Base-by-base conservation (phyloP, 2,113 vertebrate species). In the Gallinago media region DNA sequence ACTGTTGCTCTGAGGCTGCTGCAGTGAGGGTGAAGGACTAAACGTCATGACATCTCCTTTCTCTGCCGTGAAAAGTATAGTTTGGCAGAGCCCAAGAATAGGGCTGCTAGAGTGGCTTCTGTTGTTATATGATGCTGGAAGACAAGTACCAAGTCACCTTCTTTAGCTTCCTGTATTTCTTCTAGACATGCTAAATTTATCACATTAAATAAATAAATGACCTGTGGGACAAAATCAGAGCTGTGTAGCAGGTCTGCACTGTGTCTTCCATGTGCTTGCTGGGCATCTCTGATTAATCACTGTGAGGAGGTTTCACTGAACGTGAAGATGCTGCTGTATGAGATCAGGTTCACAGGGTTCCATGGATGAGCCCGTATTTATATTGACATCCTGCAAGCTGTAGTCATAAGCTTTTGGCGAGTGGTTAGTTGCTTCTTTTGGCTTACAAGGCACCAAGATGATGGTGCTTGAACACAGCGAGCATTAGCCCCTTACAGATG, bases 381-480 rank as follows among this genome's bases (percentile, higher is more conserved):
- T n/a, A 44, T 62, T 54, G 76, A 17, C 8, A 9, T 72, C 42
- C 15, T 85, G n/a, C 14, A 50, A 44, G 36, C 76, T 84, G 12
- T 3, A 38, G 15, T 17, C 7, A 1, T 66, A 25, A 9, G 13
- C 32, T 62, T 92, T 73, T 61, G 15, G 9, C 31, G 54, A 55
- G 19, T 3, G 0, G 12, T 46, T 90, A 27, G 25, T 49, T 67
- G 22, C 40, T 52, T 25, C 18, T 66, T 93, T 62, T 82, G 47
- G 27, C 38, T 92, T 55, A 11, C 12, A 61, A 40, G 15, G 21
- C 36, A 49, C 27, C n/a, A 31, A 20, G 16, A 22, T 3, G 5
- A 32, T 44, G 56, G 16, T 16, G 17, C 26, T 58, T 76, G 31
- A 72, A 19, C 19, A 9, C 1, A 44, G n/a, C 0, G 0, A 67